These are phyloP conservation scores for Callithrix jacchus DNA, from an alignment of 2,113 vertebrate species.

Conservation along the genomic window DNA sequence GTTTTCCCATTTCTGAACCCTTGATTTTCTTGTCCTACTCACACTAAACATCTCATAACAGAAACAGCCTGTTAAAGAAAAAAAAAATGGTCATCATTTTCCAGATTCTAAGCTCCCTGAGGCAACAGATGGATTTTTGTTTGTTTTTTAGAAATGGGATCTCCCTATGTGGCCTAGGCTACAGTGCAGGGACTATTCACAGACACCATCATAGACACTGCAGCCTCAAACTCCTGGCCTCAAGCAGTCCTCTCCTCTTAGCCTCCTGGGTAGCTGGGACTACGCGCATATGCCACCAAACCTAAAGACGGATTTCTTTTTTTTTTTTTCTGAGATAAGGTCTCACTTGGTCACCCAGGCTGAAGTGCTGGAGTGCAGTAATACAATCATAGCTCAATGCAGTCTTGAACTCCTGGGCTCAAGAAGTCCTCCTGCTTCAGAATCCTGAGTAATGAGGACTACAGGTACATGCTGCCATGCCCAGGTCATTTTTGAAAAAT, in stretches of 20 bases:
- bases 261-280: no score
- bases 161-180: neutral
- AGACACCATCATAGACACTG: neutral
- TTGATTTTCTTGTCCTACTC: slow-evolving; percentile 31
- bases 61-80: neutral
- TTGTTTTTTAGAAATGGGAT: neutral
- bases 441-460: neutral
- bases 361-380: no score
- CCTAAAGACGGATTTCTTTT: no score
- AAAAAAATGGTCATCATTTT: neutral
- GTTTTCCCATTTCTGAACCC: neutral
- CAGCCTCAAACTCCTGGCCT: neutral
- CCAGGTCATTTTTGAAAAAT: neutral
- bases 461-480: neutral
- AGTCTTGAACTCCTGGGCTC: neutral
- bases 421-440: no score
- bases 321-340: no score
- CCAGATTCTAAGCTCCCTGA: neutral
- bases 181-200: neutral
- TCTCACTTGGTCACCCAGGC: no score
- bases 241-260: neutral
- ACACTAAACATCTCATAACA: slow-evolving; percentile 18
- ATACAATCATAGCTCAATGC: neutral
- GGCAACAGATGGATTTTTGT: neutral
- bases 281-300: no score